Evolutionary conservation across 2,888 invertebrate genomes (phyloP).

Genomic region (Maniola hyperantus): DNA sequence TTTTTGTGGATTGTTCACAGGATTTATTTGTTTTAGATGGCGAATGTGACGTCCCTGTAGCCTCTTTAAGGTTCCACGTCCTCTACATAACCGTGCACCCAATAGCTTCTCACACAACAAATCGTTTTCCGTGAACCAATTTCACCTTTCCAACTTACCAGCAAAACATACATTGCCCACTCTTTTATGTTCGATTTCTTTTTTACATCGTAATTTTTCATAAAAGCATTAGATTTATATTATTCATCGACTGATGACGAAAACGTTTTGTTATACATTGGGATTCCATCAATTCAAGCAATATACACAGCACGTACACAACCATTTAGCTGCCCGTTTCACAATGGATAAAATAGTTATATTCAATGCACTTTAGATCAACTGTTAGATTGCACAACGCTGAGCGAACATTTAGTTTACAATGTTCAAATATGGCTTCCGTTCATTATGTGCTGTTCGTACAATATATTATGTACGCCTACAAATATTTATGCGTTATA

Average conservation of each 20-base stretch:
- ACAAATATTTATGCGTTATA: not conserved
- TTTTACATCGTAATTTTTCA: not conserved
- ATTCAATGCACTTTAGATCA: conserved; percentile 67
- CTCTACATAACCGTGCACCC: conserved; percentile 64
- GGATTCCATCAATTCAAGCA: conserved; percentile 66
- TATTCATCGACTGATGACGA: conserved; percentile 41
- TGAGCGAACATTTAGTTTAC: conserved; percentile 27
- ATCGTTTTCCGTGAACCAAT: conserved; percentile 51
- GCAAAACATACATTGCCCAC: not conserved
- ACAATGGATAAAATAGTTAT: conserved; percentile 54
- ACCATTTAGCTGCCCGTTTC: conserved; percentile 64
- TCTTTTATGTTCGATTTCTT: not conserved
- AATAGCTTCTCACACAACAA: conserved; percentile 70
- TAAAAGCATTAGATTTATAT: conserved; percentile 2
- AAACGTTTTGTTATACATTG: conserved; percentile 68
- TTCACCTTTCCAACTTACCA: not conserved
- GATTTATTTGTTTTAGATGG: conserved; percentile 76
- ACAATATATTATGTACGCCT: not conserved
- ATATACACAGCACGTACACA: conserved; percentile 78
- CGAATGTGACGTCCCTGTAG: conserved; percentile 78
- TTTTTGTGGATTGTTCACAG: conserved; percentile 66
- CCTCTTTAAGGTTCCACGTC: conserved; percentile 69
- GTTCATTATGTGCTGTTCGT: not conserved
- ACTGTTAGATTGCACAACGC: conserved; percentile 61
- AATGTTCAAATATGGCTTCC: conserved; percentile 21